Evolutionary conservation across 2,888 invertebrate species (phyloP), one percentile per base, ranked within the genome.

Genomic region (Carterocephalus palaemon): DNA sequence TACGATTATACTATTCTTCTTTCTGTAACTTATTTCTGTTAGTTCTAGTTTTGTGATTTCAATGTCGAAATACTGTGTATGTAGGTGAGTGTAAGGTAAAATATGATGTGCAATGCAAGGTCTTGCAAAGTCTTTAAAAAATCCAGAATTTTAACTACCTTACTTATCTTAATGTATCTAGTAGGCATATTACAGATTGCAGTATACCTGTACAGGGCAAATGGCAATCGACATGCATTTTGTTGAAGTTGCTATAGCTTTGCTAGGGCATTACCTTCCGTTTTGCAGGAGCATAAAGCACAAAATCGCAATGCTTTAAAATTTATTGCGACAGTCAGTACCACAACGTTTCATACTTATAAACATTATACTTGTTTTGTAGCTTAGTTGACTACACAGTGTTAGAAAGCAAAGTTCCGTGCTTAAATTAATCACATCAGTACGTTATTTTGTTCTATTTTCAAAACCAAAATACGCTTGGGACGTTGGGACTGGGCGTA

Each of bases 331-430:
- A 84, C 82, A 83, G 70, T 59, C 54, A 59, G 62, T 68, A 67
- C 65, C 66, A 68, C 59, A 67, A 73, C 71, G 74, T 71, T 82
- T 75, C 73, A 74, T 81, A 80, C 77, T 81, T 80, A 80, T 75
- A 78, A 78, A 78, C 78, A 75, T 79, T 75, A 76, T 75, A 70
- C 69, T 75, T 66, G 75, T 76, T 72, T 70, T 71, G 69, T 68
- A 62, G 74, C 62, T 82, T 81, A 84, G 84, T 84, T 75, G 73
- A 67, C 58, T 70, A 68, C 68, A 67, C 62, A 72, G 70, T 74
- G 75, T 71, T 80, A 76, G 71, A 74, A 78, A 72, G 75, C 74
- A 78, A 75, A 77, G 75, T 76, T 74, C 66, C 66, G 66, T 66
- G 64, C 59, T 61, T 51, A 56, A 64, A 54, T 57, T 39, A 43